These are phyloP conservation scores for Microctonus aethiopoides DNA, from an alignment of 2,888 invertebrate species.

Conservation along the genomic window DNA sequence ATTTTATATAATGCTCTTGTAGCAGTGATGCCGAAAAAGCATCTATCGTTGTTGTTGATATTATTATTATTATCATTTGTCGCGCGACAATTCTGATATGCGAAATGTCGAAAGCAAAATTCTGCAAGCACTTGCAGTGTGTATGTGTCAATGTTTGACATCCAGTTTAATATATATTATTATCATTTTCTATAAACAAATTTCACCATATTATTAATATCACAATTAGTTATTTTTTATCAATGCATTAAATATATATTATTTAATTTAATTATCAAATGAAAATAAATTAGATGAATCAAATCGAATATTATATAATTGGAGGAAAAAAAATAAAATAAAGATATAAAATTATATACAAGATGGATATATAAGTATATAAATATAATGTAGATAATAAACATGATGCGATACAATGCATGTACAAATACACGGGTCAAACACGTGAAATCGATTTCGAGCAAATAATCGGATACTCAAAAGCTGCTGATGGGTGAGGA, in stretches of 20 bases:
- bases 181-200: too few species aligned
- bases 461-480: constrained; percentile 66
- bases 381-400: neutral
- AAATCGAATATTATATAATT: too few species aligned
- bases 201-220: too few species aligned
- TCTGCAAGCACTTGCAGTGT: neutral
- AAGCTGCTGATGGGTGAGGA: constrained; percentile 18
- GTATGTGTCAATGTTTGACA: too few species aligned
- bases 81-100: constrained; percentile 26
- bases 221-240: too few species aligned
- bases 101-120: constrained; percentile 15
- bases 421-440: constrained; percentile 55
- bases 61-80: constrained; percentile 33
- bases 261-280: too few species aligned
- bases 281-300: too few species aligned
- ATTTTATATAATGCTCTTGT: constrained; percentile 14
- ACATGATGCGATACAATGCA: constrained; percentile 42
- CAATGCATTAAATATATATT: too few species aligned
- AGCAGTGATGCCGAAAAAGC: constrained; percentile 32
- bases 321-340: too few species aligned
- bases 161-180: too few species aligned
- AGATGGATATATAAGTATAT: constrained; percentile 40
- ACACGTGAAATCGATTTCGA: constrained; percentile 66
- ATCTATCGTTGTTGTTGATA: constrained; percentile 13
- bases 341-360: too few species aligned